These are phyloP conservation scores for Chionodraco myersi DNA, from an alignment of 2,113 vertebrate species.

Conservation along the genomic window DNA sequence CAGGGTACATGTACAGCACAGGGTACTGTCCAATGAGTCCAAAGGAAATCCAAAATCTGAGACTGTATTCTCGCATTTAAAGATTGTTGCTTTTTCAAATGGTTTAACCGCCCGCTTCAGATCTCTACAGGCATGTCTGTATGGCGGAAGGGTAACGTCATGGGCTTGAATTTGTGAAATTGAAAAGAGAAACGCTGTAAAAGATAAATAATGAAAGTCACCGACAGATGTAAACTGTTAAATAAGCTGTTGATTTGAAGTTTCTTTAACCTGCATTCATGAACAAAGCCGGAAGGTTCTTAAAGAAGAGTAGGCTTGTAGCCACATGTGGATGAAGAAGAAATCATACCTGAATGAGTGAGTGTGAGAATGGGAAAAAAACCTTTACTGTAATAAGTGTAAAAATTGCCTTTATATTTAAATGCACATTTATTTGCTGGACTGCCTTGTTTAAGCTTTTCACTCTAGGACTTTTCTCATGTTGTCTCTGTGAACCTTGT, in stretches of 20 bases:
- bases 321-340: constrained; percentile 22
- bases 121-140: neutral
- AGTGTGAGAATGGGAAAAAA: constrained; percentile 42
- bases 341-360: constrained; percentile 6
- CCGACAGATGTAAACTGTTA: neutral
- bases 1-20: constrained; percentile 64
- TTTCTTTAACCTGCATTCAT: constrained; percentile 7
- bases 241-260: constrained; percentile 9
- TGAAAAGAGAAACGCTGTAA: constrained; percentile 7
- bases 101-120: constrained; percentile 11
- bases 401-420: constrained; percentile 75
- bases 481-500: constrained; percentile 72
- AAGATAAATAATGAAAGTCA: neutral
- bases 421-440: constrained; percentile 74
- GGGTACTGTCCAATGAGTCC: constrained; percentile 58
- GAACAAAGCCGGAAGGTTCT: neutral
- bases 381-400: constrained; percentile 62
- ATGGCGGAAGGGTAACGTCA: constrained; percentile 11
- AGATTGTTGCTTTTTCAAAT: neutral
- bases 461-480: constrained; percentile 60
- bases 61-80: neutral
- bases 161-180: constrained; percentile 15
- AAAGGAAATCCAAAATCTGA: constrained; percentile 10
- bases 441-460: constrained; percentile 69
- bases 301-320: neutral